These are phyloP conservation scores for Ptilorrhoa leucosticta DNA, from an alignment of 2,113 vertebrate genomes.

Conservation along the genomic window DNA sequence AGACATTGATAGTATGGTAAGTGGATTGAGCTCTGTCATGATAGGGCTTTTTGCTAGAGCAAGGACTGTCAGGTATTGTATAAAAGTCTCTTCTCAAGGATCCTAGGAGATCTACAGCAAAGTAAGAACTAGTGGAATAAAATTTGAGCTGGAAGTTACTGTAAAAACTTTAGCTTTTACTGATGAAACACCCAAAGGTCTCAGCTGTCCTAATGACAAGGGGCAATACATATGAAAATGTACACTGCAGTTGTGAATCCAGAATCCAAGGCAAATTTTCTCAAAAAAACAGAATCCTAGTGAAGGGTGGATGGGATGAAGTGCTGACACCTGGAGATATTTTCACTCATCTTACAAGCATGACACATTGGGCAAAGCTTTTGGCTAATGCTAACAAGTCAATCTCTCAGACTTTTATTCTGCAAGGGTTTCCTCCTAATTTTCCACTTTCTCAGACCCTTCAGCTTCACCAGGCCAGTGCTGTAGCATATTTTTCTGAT, in stretches of 20 bases:
- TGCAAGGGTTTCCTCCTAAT: not conserved
- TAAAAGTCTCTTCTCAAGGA: not conserved
- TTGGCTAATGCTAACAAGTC: not conserved
- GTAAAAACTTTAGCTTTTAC: not conserved
- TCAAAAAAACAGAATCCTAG: not conserved
- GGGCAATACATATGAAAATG: not conserved
- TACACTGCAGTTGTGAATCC: not conserved
- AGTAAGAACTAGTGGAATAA: not conserved
- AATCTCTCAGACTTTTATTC: not conserved
- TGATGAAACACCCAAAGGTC: not conserved
- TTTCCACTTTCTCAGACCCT: not conserved
- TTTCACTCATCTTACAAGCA: not conserved
- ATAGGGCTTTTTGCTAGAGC: too few species aligned
- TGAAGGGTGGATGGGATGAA: accelerated
- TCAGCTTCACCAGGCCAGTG: not conserved
- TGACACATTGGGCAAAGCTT: not conserved
- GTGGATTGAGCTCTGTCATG: not conserved
- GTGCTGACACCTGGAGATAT: not conserved
- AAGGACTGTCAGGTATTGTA: not conserved
- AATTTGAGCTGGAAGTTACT: not conserved
- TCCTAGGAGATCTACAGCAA: not conserved
- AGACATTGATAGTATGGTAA: not conserved
- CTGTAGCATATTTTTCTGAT: not conserved
- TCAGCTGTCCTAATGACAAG: not conserved
- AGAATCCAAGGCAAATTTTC: not conserved